Evolutionary conservation across 1,140 invertebrate genomes (phyloP).

Genomic region (Conus betulinus): DNA sequence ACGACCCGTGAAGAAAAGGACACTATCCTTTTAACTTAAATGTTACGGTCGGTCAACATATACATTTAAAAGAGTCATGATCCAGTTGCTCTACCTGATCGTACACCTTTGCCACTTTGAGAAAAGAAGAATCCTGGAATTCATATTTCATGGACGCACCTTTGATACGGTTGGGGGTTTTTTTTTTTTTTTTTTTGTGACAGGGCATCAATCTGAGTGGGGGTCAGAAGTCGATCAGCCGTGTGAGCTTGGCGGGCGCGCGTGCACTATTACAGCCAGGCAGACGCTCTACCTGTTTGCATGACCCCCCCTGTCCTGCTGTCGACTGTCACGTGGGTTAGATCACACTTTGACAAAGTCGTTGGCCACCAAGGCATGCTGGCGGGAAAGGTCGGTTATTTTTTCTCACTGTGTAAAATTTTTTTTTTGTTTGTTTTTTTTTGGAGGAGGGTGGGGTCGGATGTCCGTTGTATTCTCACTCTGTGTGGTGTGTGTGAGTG

Average conservation of each 20-base stretch:
- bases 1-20: too few relatives aligned
- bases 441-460: too few relatives aligned
- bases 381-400: slow-evolving; percentile 77
- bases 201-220: slow-evolving; percentile 39
- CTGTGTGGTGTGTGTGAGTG: too few relatives aligned
- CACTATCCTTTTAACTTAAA: too few relatives aligned
- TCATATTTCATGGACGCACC: too few relatives aligned
- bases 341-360: slow-evolving; percentile 69
- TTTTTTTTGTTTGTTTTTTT: neutral
- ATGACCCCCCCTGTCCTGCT: slow-evolving; percentile 79
- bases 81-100: too few relatives aligned
- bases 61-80: too few relatives aligned
- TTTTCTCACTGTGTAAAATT: neutral
- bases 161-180: too few relatives aligned
- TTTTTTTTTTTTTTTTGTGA: too few relatives aligned
- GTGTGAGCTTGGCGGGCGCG: slow-evolving; percentile 77
- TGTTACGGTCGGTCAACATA: too few relatives aligned
- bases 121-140: neutral
- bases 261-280: slow-evolving; percentile 57
- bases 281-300: slow-evolving; percentile 85
- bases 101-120: too few relatives aligned
- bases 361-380: slow-evolving; percentile 79
- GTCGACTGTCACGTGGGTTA: slow-evolving; percentile 76
- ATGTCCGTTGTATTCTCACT: too few relatives aligned
- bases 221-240: slow-evolving; percentile 35